A percentile compares a stretch with the other conserved stretches of the same genome.
These are phyloP conservation scores for Cervus canadensis DNA, from an alignment of 2,113 vertebrate genomes.

Conservation along the genomic window DNA sequence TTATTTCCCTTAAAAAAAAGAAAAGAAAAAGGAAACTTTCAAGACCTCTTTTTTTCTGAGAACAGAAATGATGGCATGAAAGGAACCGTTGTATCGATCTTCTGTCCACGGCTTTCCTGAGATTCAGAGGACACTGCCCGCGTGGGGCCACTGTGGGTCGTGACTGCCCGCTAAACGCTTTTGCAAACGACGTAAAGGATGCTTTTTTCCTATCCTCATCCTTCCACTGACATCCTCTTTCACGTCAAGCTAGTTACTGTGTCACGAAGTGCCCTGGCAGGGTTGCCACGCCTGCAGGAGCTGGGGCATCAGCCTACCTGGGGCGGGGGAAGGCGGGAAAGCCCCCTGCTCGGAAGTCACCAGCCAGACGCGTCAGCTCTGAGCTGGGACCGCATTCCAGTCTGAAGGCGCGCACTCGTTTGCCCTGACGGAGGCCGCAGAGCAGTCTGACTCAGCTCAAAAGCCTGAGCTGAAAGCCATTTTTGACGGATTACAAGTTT, in stretches of 20 bases:
- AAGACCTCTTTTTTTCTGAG: conserved; percentile 17
- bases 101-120: conserved; percentile 52
- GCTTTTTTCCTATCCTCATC: neutral
- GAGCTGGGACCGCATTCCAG: neutral
- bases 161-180: neutral
- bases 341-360: neutral
- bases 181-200: neutral
- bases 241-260: neutral
- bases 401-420: neutral
- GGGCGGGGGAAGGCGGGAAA: neutral
- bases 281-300: neutral
- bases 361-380: neutral
- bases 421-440: neutral
- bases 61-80: neutral
- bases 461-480: conserved; percentile 14
- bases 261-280: neutral
- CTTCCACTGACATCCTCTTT: neutral
- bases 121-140: neutral
- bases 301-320: neutral
- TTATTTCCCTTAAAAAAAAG: neutral
- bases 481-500: conserved; percentile 50
- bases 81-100: neutral
- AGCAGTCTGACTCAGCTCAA: neutral
- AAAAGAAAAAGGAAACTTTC: neutral
- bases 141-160: neutral